Base-by-base conservation (phyloP, 1,140 invertebrate species). In the Cherax quadricarinatus region DNA sequence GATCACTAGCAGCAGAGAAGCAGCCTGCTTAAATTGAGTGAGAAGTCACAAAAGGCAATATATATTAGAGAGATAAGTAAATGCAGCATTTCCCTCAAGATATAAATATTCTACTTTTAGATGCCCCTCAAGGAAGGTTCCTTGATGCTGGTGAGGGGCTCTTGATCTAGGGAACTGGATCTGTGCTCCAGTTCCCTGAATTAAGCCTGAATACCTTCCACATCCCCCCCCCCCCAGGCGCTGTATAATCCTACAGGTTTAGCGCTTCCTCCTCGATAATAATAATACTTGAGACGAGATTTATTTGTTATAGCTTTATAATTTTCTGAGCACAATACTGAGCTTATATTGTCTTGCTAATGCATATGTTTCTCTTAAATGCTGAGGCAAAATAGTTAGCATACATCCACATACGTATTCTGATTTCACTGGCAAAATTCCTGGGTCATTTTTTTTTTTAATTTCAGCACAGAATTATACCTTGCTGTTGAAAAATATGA, bases 341-440 rank as follows among this genome's bases (percentile, higher is more conserved):
- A 60, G 30, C 16, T 83, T 75, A 75, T 30, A 75, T 30, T 75
- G 70, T 75, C 24, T 60, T n/a, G 57, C 81, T 83, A 57, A 57
- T 83, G 51, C 81, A 83, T 53, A 75, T 83, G 51, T 83, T 83
- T 18, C 51, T 57, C 51, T 53, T 57, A 57, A 83, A 30, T 83
- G n/a, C 57, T 83, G n/a, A 48, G 51, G 51, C 81, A 83, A 48
- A 60, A 60, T 83, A 82, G 80, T 57, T 75, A 30, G 9, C 9
- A 14, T 57, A 57, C 21, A 75, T 75, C n/a, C n/a, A 1, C 1
- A 75, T 75, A 73, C 62, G 12, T 7, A 75, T 30, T 30, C n/a
- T 75, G 30, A 30, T 75, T 75, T 12, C 7, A 30, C 70, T 75
- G n/a, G 24, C 24, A 75, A 75, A 30, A 16, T 75, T 75, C 70